Evolutionary conservation across 1,140 invertebrate species (phyloP).

Genomic region (Archivesica marissinica): DNA sequence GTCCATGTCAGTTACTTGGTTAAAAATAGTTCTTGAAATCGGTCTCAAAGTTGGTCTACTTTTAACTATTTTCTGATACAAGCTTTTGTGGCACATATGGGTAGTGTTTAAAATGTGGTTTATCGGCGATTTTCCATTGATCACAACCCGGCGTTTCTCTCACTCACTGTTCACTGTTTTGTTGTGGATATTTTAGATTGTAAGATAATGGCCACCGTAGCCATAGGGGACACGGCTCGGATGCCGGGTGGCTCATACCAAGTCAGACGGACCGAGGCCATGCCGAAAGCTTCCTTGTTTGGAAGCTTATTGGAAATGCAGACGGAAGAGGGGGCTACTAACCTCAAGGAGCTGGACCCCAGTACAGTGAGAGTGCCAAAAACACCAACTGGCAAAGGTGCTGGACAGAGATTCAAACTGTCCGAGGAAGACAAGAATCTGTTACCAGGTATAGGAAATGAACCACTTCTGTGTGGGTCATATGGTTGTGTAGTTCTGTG

Average conservation of each 20-base stretch:
- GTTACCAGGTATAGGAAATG: constrained; percentile 57
- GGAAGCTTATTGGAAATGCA: constrained; percentile 69
- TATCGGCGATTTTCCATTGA: background rate
- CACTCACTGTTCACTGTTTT: constrained; percentile 1
- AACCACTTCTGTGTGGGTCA: background rate
- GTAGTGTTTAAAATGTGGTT: background rate
- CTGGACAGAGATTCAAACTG: constrained; percentile 53
- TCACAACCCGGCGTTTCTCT: background rate
- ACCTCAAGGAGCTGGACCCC: constrained; percentile 1
- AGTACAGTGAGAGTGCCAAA: background rate
- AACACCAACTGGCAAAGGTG: constrained; percentile 33
- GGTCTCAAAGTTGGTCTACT: no score
- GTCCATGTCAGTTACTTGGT: no score
- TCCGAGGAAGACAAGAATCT: constrained; percentile 58
- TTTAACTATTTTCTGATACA: no score
- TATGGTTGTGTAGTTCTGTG: background rate
- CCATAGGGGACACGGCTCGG: constrained; percentile 24
- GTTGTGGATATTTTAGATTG: constrained; percentile 28
- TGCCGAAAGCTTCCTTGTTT: constrained; percentile 73
- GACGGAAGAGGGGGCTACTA: constrained; percentile 44
- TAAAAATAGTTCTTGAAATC: no score
- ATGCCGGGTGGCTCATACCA: background rate
- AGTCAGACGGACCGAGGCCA: constrained; percentile 64
- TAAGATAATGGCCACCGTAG: constrained; percentile 48
- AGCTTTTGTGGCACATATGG: background rate